A percentile compares a stretch with the other conserved stretches of the same genome.
phyloP scores from a whole-genome alignment of 2,888 invertebrate genomes.

The Apocheima hispidaria region DNA sequence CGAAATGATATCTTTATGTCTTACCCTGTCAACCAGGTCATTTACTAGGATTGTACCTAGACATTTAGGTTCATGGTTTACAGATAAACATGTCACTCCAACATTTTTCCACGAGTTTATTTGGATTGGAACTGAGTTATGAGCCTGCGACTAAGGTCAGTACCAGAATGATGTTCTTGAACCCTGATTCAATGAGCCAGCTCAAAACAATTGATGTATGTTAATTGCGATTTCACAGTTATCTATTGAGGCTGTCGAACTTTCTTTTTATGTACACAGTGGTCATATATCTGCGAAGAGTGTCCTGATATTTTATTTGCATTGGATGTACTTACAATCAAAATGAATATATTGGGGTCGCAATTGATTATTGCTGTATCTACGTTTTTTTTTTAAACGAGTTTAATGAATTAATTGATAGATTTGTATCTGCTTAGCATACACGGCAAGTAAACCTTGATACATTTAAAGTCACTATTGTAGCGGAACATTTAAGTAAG shows the following conservation, averaged over 20 bases:
- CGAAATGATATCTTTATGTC: conserved; percentile 62
- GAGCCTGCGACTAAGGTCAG: conserved; percentile 52
- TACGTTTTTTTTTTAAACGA: conserved; percentile 2
- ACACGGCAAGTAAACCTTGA: conserved; percentile 13
- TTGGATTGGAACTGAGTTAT: conserved; percentile 47
- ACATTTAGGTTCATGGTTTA: conserved; percentile 39
- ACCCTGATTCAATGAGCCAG: conserved; percentile 55
- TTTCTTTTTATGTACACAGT: conserved; percentile 63
- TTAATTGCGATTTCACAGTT: conserved; percentile 68
- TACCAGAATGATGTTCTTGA: conserved; percentile 52
- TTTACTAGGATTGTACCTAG: conserved; percentile 55
- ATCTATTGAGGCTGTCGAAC: conserved; percentile 68
- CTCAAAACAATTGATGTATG: conserved; percentile 69
- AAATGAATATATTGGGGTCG: conserved; percentile 13
- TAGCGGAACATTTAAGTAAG: conserved; percentile 34
- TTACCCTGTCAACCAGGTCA: conserved; percentile 59
- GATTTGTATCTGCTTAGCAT: not conserved
- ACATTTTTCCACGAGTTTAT: conserved; percentile 45
- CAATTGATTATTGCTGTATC: conserved; percentile 9
- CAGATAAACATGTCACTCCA: conserved; percentile 58
- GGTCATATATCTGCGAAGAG: conserved; percentile 37
- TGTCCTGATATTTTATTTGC: conserved; percentile 27
- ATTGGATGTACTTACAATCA: conserved; percentile 17
- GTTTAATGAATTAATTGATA: not conserved
- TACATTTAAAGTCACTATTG: conserved; percentile 17